Evolutionary conservation across 2,888 invertebrate species (phyloP).

Genomic region (Nasonia oneida): DNA sequence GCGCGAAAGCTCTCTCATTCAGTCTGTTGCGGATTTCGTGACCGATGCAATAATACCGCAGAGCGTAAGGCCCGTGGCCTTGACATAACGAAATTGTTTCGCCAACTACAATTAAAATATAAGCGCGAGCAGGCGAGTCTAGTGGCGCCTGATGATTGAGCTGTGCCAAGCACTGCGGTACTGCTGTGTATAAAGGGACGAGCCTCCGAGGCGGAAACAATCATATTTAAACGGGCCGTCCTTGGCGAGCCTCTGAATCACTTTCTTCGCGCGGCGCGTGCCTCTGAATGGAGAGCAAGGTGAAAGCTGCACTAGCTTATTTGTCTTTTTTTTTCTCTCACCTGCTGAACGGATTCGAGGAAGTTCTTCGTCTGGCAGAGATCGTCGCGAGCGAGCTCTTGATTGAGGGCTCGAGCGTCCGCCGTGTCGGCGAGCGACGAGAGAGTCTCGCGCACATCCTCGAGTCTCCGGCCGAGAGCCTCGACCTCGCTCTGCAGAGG

Average conservation of each 20-base stretch:
- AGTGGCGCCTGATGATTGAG: conserved; percentile 73
- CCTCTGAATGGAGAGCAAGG: conserved; percentile 49
- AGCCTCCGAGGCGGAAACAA: conserved; percentile 59
- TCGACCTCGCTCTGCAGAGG: conserved; percentile 89
- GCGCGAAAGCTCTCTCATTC: conserved; percentile 59
- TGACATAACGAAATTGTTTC: conserved; percentile 79
- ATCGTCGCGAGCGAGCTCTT: conserved; percentile 81
- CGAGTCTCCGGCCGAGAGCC: conserved; percentile 86
- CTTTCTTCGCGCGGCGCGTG: conserved; percentile 40
- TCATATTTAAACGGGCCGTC: conserved; percentile 59
- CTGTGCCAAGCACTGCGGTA: conserved; percentile 77
- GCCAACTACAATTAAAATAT: conserved; percentile 79
- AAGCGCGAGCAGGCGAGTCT: conserved; percentile 68
- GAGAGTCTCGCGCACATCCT: conserved; percentile 88
- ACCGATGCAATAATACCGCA: conserved; percentile 75
- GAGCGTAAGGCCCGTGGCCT: conserved; percentile 74
- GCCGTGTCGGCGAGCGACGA: conserved; percentile 89
- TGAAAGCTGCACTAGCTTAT: background rate
- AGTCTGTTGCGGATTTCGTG: conserved; percentile 78
- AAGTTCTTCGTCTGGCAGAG: conserved; percentile 82
- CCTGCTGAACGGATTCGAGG: conserved; percentile 89
- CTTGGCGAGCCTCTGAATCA: conserved; percentile 50
- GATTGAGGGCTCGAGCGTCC: conserved; percentile 84
- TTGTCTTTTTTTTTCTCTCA: conserved; percentile 73
- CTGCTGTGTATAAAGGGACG: conserved; percentile 15